A percentile compares a stretch with the other conserved stretches of the same genome.
Evolutionary conservation across 2,113 vertebrate species (phyloP).

Genomic region (Egretta garzetta): DNA sequence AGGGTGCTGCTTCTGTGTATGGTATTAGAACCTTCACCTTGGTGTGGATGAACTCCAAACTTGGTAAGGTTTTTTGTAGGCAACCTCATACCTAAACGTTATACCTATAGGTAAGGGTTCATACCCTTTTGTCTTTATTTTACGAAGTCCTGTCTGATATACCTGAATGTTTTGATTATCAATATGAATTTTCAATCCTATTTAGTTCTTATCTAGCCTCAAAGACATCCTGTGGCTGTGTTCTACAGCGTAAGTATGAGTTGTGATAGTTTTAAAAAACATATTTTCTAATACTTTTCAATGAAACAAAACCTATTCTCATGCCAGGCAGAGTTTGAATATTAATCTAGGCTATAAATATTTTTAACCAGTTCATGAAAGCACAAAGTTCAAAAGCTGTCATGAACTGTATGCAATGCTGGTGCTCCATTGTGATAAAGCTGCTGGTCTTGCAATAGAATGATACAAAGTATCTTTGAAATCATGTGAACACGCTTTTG

Average conservation of each 20-base stretch:
- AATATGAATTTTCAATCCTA: neutral
- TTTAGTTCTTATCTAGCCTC: neutral
- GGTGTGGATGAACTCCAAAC: neutral
- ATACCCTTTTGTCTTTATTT: neutral
- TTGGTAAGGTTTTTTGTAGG: neutral
- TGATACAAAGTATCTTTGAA: neutral
- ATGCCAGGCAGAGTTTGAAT: neutral
- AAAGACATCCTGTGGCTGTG: neutral
- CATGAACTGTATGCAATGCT: neutral
- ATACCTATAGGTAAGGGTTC: neutral
- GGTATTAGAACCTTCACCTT: neutral
- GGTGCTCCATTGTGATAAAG: neutral
- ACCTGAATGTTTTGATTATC: neutral
- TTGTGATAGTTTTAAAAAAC: neutral
- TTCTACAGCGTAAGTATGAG: neutral
- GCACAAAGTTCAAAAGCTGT: neutral
- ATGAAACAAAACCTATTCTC: neutral
- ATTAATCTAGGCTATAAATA: neutral
- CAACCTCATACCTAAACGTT: neutral
- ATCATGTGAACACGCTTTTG: neutral
- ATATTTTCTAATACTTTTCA: neutral
- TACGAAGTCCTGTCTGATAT: neutral
- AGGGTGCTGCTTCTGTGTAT: neutral
- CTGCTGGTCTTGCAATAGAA: neutral
- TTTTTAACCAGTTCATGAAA: neutral